A percentile compares a stretch with the other conserved stretches of the same genome.
Conservation (phyloP, 92 coral and sea anemone genomes). For the Porites rus region DNA sequence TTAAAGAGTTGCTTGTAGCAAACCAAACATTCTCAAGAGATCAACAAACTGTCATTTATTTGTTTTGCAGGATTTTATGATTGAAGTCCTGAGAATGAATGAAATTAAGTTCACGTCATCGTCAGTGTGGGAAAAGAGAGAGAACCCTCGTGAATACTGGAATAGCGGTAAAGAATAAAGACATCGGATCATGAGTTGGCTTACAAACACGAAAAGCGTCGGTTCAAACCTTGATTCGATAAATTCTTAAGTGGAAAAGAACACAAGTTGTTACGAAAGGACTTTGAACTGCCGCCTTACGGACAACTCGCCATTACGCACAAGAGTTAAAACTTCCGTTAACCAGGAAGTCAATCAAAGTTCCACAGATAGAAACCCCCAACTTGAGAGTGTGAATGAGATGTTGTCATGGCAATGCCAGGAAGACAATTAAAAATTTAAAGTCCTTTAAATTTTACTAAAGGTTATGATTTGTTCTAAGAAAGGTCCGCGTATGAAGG, state of each 20-base stretch:
- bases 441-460: no score
- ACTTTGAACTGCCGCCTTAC: background rate
- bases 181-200: background rate
- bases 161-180: constrained; percentile 9
- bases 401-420: no score
- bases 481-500: no score
- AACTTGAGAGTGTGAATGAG: no score
- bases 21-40: background rate
- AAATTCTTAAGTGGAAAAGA: background rate
- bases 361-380: background rate
- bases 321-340: no score
- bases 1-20: background rate
- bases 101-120: constrained; percentile 81
- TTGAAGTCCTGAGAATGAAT: constrained; percentile 77
- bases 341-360: background rate
- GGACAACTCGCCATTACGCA: background rate
- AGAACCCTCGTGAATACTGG: constrained; percentile 88
- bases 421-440: no score
- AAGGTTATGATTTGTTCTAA: no score
- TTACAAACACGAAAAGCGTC: background rate
- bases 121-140: constrained; percentile 92
- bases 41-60: background rate
- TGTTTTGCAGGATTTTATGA: constrained; percentile 56
- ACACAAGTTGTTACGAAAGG: background rate
- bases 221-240: background rate